These are phyloP conservation scores for Hemiscyllium ocellatum DNA, from an alignment of 2,113 vertebrate species.

Conservation along the genomic window DNA sequence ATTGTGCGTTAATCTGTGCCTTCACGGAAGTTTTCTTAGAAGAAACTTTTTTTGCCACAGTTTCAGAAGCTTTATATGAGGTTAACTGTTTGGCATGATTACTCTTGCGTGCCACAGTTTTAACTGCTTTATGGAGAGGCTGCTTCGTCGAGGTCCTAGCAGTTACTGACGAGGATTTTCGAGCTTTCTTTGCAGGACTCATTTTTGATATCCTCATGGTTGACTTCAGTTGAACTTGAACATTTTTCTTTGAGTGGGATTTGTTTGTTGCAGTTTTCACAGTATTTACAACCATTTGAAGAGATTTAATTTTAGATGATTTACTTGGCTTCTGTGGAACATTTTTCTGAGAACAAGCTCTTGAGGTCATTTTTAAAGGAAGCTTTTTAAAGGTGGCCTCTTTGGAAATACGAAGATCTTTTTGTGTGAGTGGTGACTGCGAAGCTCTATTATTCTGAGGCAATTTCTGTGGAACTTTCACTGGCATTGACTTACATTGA, in stretches of 20 bases:
- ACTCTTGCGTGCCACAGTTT: not conserved
- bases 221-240: not conserved
- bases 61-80: not conserved
- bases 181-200: slow-evolving; percentile 1
- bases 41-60: not conserved
- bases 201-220: not conserved
- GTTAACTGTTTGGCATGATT: not conserved
- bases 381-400: not conserved
- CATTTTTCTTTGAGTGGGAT: not conserved
- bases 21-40: slow-evolving; percentile 14
- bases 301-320: not conserved
- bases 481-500: not conserved
- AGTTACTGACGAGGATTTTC: slow-evolving; percentile 19
- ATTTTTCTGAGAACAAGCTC: not conserved
- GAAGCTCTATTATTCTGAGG: slow-evolving; percentile 15
- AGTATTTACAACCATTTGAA: not conserved
- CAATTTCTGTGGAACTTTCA: not conserved
- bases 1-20: not conserved
- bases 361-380: not conserved
- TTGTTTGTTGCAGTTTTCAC: not conserved
- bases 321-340: not conserved
- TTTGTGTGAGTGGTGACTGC: not conserved
- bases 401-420: slow-evolving; percentile 2
- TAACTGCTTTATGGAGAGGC: not conserved
- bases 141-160: not conserved